Percentiles rank a stretch among this genome's conserved stretches.
Conservation (phyloP, 2,797 vertebrate genomes). For the Lacerta viridis region DNA sequence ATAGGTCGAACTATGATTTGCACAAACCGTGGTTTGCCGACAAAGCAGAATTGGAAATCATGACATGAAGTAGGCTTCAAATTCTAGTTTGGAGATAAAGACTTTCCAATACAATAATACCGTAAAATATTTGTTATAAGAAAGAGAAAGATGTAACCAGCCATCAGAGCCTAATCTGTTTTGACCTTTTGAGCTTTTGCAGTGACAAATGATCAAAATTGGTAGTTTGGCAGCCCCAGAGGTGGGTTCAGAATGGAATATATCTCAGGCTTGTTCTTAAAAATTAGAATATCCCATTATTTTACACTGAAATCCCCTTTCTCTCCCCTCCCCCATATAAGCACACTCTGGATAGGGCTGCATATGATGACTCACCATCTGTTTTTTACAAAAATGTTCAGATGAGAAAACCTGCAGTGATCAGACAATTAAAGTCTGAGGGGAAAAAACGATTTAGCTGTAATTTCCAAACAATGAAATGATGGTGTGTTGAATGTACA, state of each 20-base stretch:
- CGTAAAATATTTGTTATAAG: too few species aligned
- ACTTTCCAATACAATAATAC: too few species aligned
- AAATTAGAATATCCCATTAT: too few species aligned
- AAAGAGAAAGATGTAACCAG: too few species aligned
- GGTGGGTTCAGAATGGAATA: neutral
- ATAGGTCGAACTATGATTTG: neutral
- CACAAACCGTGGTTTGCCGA: neutral
- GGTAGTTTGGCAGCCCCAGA: too few species aligned
- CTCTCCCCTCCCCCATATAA: too few species aligned
- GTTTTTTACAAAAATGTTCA: neutral
- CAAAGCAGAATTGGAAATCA: neutral
- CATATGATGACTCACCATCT: neutral
- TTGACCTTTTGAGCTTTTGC: too few species aligned
- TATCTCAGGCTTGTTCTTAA: neutral
- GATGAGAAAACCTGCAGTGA: neutral
- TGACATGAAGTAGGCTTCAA: neutral
- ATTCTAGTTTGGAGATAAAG: neutral
- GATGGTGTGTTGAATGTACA: neutral
- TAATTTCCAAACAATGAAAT: neutral
- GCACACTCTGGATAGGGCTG: neutral
- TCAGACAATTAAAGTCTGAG: neutral
- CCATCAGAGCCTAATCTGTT: too few species aligned
- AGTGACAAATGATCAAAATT: too few species aligned
- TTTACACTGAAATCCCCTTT: too few species aligned
- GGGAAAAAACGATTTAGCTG: neutral